These are phyloP conservation scores for Anomalospiza imberbis DNA, from an alignment of 2,797 vertebrate species.

Conservation along the genomic window DNA sequence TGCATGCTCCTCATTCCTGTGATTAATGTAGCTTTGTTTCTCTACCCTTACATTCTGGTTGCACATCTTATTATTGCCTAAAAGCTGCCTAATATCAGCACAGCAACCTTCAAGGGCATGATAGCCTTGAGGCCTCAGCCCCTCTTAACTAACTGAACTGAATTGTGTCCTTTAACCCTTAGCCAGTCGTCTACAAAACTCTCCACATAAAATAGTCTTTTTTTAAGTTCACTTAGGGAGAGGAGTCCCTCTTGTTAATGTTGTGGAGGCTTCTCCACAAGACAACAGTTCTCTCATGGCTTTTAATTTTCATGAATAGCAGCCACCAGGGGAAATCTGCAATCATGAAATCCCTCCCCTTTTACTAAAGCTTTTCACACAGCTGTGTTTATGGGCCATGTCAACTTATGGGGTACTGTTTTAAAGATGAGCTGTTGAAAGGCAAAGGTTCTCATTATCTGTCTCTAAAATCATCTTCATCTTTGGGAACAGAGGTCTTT, in stretches of 20 bases:
- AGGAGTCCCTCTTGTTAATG: background rate
- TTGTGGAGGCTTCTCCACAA: background rate
- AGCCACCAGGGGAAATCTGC: background rate
- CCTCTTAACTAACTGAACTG: no score
- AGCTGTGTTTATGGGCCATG: background rate
- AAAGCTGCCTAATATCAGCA: no score
- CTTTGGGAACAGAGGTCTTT: background rate
- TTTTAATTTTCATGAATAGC: background rate
- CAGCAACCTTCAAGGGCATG: no score
- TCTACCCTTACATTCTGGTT: no score
- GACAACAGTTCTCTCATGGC: background rate
- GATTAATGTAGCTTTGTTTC: no score
- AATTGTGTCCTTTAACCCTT: no score
- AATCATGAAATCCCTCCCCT: background rate
- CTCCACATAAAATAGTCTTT: background rate
- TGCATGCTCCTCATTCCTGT: no score
- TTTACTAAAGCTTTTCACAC: background rate
- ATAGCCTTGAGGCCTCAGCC: no score
- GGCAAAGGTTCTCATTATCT: background rate
- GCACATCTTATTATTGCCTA: no score
- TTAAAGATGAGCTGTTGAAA: background rate
- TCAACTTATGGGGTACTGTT: background rate
- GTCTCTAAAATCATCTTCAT: background rate
- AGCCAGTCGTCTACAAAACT: no score
- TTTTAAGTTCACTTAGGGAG: background rate